These are phyloP conservation scores for Anguilla anguilla DNA, from an alignment of 2,797 vertebrate genomes.

Conservation along the genomic window DNA sequence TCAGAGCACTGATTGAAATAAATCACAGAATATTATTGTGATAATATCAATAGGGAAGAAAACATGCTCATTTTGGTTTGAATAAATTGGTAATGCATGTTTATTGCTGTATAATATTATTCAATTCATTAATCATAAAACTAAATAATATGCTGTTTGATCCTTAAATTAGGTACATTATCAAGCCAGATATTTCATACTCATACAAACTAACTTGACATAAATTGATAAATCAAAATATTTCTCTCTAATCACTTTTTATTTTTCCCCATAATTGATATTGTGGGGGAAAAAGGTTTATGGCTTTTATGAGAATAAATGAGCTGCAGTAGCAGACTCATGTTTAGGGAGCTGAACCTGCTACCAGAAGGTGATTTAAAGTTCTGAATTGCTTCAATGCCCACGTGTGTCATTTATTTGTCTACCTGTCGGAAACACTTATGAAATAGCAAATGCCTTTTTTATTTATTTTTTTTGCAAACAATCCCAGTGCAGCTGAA, in stretches of 20 bases:
- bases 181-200: slow-evolving; percentile 24
- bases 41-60: not conserved
- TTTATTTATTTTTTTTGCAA: not conserved
- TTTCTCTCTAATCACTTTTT: not conserved
- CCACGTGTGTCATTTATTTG: not conserved
- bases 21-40: not conserved
- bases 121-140: not conserved
- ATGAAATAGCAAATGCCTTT: not conserved
- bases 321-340: not conserved
- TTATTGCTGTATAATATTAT: not conserved
- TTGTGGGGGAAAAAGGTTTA: not conserved
- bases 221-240: slow-evolving; percentile 7
- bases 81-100: not conserved
- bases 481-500: not conserved
- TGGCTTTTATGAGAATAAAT: not conserved
- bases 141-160: not conserved
- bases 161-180: slow-evolving; percentile 19
- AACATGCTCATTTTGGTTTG: no score
- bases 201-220: slow-evolving; percentile 25
- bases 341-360: not conserved
- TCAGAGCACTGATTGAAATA: slow-evolving; percentile 21
- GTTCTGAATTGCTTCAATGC: not conserved
- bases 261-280: not conserved
- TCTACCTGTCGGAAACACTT: not conserved
- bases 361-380: not conserved